Base-by-base conservation (phyloP, 2,113 vertebrate genomes). In the Azemiops feae region DNA sequence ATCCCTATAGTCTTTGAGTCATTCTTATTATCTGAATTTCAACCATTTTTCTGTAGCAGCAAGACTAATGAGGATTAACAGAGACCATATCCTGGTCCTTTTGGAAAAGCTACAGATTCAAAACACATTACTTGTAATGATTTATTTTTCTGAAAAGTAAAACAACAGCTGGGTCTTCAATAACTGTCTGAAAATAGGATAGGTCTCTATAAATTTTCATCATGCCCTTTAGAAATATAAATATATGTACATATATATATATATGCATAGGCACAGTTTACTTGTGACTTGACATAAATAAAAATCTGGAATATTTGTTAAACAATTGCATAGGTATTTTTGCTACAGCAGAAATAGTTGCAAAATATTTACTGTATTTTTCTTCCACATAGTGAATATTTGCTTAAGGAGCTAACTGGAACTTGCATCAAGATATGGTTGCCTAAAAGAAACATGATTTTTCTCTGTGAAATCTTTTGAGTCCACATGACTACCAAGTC, bases 221-320 rank as follows among this genome's bases (percentile, higher is more conserved):
- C 95, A 95, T 95, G 95, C 95, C 96, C 96, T 97, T 96, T 96
- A 95, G 92, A 92, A 96, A 97, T 96, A 96, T 90, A 97, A 96
- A 97, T 95, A 96, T 1, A 95, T 27, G 18, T 81, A 34, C 30
- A 91, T 11, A 43, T 5, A 45, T 2, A 57, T 27, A 58, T 22
- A n/a, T 27, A 86, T 8, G 43, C 16, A 91, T 89, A 93, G 94
- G 97, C 97, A 98, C 91, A 97, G 96, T 97, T 97, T 97, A 94
- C 94, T 98, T 98, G 98, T 98, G 98, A 98, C 98, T 98, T 98
- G 97, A 98, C 97, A 98, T 97, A 97, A 97, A 95, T 0, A 90
- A 95, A 81, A 81, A 93, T 18, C n/a, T 0, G 3, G 74, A 27
- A 25, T 88, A 55, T 22, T 47, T 9, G 88, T 91, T 43, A 85